Percentiles rank a stretch among this genome's conserved stretches.
These are phyloP conservation scores for Apteryx mantelli DNA, from an alignment of 2,113 vertebrate genomes.

Conservation along the genomic window DNA sequence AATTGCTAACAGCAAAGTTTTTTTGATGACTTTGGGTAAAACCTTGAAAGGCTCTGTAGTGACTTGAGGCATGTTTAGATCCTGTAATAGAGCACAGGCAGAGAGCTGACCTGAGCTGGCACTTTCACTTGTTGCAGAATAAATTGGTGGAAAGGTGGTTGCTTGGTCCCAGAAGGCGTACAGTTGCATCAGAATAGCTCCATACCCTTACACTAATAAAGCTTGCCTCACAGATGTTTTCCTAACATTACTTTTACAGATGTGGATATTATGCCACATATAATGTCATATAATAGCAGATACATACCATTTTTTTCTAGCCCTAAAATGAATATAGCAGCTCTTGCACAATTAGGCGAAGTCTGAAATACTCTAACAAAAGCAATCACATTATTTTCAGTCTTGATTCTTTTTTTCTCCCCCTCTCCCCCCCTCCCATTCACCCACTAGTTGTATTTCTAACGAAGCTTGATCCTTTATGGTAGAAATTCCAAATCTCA, in stretches of 20 bases:
- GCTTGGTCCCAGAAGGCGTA: background rate
- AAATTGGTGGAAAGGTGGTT: background rate
- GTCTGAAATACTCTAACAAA: background rate
- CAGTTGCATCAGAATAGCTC: background rate
- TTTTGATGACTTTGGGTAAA: background rate
- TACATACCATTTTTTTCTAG: background rate
- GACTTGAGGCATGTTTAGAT: background rate
- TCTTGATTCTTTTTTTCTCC: background rate
- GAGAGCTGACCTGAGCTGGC: background rate
- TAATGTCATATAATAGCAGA: background rate
- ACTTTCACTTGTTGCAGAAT: background rate
- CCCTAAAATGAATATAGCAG: background rate
- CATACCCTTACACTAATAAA: background rate
- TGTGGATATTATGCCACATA: background rate
- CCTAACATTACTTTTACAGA: background rate
- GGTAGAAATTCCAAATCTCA: background rate
- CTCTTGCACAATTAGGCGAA: background rate
- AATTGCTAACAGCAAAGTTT: background rate
- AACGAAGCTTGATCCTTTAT: background rate
- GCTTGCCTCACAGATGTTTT: background rate
- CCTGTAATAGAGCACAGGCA: background rate
- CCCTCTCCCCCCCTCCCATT: background rate
- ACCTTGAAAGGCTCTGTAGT: background rate
- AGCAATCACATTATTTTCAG: background rate
- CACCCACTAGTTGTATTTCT: background rate